Conservation (phyloP, 2,797 vertebrate species). For the Eupleurogrammus muticus region DNA sequence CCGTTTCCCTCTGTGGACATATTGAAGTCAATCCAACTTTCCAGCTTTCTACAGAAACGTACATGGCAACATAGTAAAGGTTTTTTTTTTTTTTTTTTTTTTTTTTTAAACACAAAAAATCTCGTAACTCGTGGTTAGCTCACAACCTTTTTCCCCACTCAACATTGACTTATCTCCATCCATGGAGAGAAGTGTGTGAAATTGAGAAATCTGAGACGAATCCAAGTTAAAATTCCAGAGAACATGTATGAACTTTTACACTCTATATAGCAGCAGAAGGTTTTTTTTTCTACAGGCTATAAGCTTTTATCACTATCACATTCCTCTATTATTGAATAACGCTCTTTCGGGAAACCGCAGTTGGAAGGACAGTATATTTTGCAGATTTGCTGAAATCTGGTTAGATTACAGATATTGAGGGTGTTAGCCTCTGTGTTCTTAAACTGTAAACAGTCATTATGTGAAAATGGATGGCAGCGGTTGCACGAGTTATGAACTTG, state of each 20-base stretch:
- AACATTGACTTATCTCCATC: no score
- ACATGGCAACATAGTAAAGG: neutral
- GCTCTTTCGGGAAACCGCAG: neutral
- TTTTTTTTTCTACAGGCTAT: neutral
- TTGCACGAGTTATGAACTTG: no score
- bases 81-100: neutral
- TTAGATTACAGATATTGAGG: no score
- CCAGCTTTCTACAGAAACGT: neutral
- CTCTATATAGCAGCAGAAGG: neutral
- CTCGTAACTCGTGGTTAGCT: neutral
- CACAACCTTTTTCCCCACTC: neutral
- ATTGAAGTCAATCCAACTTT: neutral
- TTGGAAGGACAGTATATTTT: neutral
- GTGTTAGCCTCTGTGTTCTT: no score
- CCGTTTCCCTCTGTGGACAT: neutral
- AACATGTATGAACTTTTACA: neutral
- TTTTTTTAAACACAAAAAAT: neutral
- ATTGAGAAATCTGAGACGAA: no score
- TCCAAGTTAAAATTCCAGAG: neutral
- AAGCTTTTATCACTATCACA: neutral
- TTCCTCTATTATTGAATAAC: neutral
- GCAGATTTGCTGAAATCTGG: neutral
- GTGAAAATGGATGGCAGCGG: no score
- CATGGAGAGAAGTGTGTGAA: no score
- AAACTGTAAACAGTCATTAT: no score